These are phyloP conservation scores for Drosophila pallidifrons DNA, from an alignment of 1,140 invertebrate species.

Conservation along the genomic window DNA sequence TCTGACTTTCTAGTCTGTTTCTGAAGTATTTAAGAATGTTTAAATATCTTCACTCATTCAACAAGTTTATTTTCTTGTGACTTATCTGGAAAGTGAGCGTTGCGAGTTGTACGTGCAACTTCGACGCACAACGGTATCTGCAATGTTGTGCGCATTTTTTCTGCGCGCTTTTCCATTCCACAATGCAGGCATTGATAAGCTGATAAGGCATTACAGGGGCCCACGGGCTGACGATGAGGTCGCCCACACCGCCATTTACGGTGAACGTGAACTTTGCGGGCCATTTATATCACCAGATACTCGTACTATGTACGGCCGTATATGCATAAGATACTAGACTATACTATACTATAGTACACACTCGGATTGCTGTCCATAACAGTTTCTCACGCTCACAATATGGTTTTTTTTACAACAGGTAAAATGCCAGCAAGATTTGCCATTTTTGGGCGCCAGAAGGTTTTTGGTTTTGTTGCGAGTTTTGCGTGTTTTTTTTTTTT, in stretches of 20 bases:
- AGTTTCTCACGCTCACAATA: constrained; percentile 81
- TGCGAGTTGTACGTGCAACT: constrained; percentile 31
- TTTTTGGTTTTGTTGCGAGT: constrained; percentile 39
- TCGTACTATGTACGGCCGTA: constrained; percentile 28
- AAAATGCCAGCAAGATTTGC: constrained; percentile 70
- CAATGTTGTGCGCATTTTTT: constrained; percentile 38
- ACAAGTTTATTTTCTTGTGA: neutral
- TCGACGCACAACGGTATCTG: constrained; percentile 21
- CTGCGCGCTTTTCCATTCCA: constrained; percentile 24
- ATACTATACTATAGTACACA: neutral
- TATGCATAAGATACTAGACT: constrained; percentile 21
- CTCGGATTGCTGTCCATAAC: constrained; percentile 50
- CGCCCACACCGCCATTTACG: constrained; percentile 60
- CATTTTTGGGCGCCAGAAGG: constrained; percentile 77
- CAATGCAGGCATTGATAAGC: constrained; percentile 52
- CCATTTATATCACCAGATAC: constrained; percentile 40
- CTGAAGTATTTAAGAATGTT: too few relatives aligned
- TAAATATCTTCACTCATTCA: too few relatives aligned
- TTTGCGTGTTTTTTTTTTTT: constrained; percentile 33
- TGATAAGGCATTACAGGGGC: constrained; percentile 51
- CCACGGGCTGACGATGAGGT: constrained; percentile 4
- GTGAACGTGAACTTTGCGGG: constrained; percentile 63
- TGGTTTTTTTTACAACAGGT: constrained; percentile 59
- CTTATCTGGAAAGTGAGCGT: constrained; percentile 3
- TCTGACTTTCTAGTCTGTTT: too few relatives aligned